Evolutionary conservation across 2,888 invertebrate genomes (phyloP).

Genomic region (Andrena bicolor): DNA sequence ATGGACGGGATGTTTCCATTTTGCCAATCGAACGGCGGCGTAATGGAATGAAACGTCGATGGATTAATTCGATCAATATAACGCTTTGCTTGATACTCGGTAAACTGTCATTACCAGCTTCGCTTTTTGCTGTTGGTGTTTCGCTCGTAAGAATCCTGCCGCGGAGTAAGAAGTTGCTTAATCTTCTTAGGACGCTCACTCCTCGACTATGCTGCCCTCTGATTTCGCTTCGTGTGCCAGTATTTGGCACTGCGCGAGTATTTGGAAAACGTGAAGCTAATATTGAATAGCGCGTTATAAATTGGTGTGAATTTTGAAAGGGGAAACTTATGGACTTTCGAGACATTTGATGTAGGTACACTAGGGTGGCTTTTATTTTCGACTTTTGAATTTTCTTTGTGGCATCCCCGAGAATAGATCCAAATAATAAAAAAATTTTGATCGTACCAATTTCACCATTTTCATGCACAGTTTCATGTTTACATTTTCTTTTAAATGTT

Average conservation of each 20-base stretch:
- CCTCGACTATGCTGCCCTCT: constrained; percentile 34
- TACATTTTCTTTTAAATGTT: too few species aligned
- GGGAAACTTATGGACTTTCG: too few species aligned
- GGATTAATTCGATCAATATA: constrained; percentile 63
- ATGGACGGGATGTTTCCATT: not conserved
- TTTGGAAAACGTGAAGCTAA: constrained; percentile 43
- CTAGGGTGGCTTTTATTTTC: too few species aligned
- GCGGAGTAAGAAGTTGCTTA: constrained; percentile 68
- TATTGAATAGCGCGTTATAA: constrained; percentile 21
- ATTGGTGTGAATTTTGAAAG: not conserved
- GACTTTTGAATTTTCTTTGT: too few species aligned
- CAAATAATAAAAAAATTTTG: too few species aligned
- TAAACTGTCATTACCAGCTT: constrained; percentile 69
- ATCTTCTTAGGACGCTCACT: constrained; percentile 67
- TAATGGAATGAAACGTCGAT: constrained; percentile 18
- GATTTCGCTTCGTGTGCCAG: constrained; percentile 49
- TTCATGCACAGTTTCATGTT: too few species aligned
- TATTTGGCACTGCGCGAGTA: constrained; percentile 42
- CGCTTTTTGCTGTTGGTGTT: constrained; percentile 62
- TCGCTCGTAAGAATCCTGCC: constrained; percentile 46
- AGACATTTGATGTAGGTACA: too few species aligned
- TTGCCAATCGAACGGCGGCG: constrained; percentile 2
- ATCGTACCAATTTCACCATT: too few species aligned
- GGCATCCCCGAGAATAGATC: too few species aligned
- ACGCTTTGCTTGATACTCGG: constrained; percentile 59